Evolutionary conservation across 2,888 invertebrate genomes (phyloP).

Genomic region (Spicauda simplicius): DNA sequence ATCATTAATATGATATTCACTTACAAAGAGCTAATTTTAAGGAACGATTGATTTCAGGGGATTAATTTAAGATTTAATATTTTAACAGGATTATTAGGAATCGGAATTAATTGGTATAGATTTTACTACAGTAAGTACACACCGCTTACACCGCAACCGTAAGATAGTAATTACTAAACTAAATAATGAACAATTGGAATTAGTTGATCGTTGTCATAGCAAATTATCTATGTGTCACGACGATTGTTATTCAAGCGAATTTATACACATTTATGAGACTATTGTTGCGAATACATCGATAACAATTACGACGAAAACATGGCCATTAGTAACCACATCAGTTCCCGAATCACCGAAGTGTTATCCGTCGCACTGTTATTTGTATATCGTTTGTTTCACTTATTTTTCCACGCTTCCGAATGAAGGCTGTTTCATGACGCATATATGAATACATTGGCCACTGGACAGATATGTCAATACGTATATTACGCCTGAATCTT

Average conservation of each 20-base stretch:
- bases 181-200: constrained; percentile 5
- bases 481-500: neutral
- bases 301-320: constrained; percentile 15
- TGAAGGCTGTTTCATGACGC: constrained; percentile 7
- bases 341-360: constrained; percentile 1
- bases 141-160: too few relatives aligned
- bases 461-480: neutral
- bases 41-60: too few relatives aligned
- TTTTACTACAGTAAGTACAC: too few relatives aligned
- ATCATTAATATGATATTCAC: too few relatives aligned
- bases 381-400: neutral
- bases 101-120: too few relatives aligned
- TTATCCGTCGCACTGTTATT: neutral
- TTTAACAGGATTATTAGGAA: too few relatives aligned
- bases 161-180: neutral
- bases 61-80: too few relatives aligned
- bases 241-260: constrained; percentile 1
- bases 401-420: neutral
- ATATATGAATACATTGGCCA: neutral
- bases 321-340: constrained; percentile 14
- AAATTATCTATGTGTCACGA: neutral
- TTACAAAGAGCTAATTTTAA: too few relatives aligned
- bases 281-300: constrained; percentile 15
- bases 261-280: constrained; percentile 2
- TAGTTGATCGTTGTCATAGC: neutral